Conservation (phyloP, 1,140 invertebrate species). For the Cydia fagiglandana region DNA sequence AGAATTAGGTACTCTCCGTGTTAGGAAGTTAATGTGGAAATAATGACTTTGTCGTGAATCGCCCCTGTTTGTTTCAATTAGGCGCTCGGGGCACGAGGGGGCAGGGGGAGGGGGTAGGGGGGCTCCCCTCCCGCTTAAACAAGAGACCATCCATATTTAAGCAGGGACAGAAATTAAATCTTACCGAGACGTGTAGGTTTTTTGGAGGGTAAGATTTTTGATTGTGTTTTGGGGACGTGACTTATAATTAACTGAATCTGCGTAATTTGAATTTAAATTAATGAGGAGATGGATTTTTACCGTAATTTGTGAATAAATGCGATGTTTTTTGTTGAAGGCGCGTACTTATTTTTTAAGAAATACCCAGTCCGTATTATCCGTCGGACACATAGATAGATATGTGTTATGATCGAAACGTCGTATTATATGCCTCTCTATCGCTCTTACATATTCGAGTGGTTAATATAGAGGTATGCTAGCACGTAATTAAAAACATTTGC, state of each 20-base stretch:
- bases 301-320: not conserved
- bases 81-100: conserved; percentile 7
- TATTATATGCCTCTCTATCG: too few relatives aligned
- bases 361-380: too few relatives aligned
- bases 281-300: not conserved
- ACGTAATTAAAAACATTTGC: too few relatives aligned
- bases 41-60: conserved; percentile 68
- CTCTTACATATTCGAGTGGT: too few relatives aligned
- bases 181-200: conserved; percentile 36
- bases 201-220: conserved; percentile 3
- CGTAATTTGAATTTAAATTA: conserved; percentile 5
- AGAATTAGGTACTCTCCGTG: conserved; percentile 39
- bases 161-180: conserved; percentile 67
- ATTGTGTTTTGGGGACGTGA: conserved; percentile 4
- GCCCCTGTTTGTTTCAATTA: conserved; percentile 75
- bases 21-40: conserved; percentile 66
- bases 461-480: too few relatives aligned
- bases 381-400: too few relatives aligned
- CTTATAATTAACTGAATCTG: conserved; percentile 7
- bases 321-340: not conserved
- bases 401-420: too few relatives aligned
- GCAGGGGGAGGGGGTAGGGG: not conserved
- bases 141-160: conserved; percentile 63
- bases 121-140: conserved; percentile 52
- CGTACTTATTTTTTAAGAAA: too few relatives aligned